A percentile compares a stretch with the other conserved stretches of the same genome.
These are phyloP conservation scores for Poecilia gillii DNA, from an alignment of 2,797 vertebrate species.

Conservation along the genomic window DNA sequence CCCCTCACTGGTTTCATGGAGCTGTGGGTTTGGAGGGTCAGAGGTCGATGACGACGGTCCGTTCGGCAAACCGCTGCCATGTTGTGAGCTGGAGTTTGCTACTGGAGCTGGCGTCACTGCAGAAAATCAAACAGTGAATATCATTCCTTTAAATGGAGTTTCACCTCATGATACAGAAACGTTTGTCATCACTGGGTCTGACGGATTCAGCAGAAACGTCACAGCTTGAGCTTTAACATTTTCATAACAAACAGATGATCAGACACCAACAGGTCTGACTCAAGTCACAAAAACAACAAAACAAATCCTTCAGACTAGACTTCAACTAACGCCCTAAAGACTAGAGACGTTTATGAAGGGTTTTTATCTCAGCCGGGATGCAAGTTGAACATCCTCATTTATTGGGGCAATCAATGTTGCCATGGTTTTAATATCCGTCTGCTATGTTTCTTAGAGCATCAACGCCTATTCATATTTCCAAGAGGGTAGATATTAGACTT, in stretches of 20 bases:
- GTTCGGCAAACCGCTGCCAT: slow-evolving; percentile 52
- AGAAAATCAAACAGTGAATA: slow-evolving; percentile 37
- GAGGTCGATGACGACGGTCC: slow-evolving; percentile 68
- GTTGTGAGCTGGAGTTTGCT: slow-evolving; percentile 38
- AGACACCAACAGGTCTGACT: neutral
- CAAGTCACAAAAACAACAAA: neutral
- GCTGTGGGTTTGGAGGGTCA: slow-evolving; percentile 75
- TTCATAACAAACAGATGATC: neutral
- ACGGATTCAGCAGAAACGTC: neutral
- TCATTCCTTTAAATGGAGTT: neutral
- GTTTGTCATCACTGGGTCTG: neutral
- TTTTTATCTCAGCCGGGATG: neutral
- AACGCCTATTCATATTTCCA: neutral
- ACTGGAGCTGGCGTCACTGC: slow-evolving; percentile 72
- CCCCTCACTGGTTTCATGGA: slow-evolving; percentile 91
- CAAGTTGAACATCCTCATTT: neutral
- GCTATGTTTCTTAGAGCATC: neutral
- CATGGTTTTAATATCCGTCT: neutral
- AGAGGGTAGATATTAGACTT: neutral
- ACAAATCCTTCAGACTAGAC: neutral
- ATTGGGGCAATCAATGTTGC: neutral
- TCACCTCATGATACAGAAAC: neutral
- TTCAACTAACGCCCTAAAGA: neutral
- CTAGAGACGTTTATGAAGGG: neutral
- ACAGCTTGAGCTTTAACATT: neutral